Percentiles rank a stretch among this genome's conserved stretches.
Evolutionary conservation across 2,797 vertebrate genomes (phyloP).

Genomic region (Periparus ater): DNA sequence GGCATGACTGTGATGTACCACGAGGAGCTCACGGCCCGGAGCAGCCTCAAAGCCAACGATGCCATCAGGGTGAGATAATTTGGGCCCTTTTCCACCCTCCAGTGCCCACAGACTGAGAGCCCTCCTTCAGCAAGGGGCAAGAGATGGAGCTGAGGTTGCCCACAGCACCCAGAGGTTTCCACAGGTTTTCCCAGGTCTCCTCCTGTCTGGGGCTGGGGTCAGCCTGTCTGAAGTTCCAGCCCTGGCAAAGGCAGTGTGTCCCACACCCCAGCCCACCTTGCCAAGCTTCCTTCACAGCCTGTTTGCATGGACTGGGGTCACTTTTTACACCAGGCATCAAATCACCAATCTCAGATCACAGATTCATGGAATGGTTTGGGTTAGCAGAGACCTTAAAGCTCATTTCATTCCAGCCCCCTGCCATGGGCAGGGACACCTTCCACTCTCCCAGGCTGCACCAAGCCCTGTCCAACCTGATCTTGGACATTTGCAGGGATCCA

Average conservation of each 20-base stretch:
- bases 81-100: neutral
- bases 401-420: neutral
- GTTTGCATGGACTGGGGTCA: fast-evolving
- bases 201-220: neutral
- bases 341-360: neutral
- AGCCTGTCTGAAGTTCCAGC: neutral
- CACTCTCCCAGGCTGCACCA: neutral
- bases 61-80: conserved; percentile 50
- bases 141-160: neutral
- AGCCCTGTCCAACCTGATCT: neutral
- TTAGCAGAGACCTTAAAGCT: neutral
- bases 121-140: neutral
- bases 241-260: neutral
- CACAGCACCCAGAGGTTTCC: neutral
- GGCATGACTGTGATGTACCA: neutral
- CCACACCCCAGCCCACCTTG: neutral
- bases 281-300: neutral
- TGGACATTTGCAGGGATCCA: too few relatives aligned
- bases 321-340: neutral
- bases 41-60: neutral
- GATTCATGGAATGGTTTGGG: neutral
- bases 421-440: neutral
- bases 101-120: neutral
- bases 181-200: neutral
- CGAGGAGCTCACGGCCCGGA: conserved; percentile 3